phyloP scores from a whole-genome alignment of 2,888 invertebrate genomes.

The Lasius platythorax region DNA sequence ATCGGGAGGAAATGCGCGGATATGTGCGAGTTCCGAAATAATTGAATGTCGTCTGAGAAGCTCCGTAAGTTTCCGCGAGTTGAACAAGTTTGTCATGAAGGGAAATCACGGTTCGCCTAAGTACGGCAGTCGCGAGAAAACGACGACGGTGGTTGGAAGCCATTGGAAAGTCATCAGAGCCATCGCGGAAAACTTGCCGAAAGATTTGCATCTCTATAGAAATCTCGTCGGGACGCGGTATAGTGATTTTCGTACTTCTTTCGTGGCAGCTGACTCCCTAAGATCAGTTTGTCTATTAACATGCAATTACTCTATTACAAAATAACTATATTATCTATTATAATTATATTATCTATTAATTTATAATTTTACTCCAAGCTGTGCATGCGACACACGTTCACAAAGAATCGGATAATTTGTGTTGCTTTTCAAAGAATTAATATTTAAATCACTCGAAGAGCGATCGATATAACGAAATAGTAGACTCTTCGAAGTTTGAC shows the following conservation, averaged over 20 bases:
- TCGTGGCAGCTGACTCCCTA: neutral
- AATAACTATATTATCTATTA: neutral
- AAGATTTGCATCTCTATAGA: constrained; percentile 51
- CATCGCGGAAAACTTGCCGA: constrained; percentile 41
- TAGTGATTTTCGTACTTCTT: constrained; percentile 21
- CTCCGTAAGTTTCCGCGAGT: constrained; percentile 35
- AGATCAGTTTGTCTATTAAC: neutral
- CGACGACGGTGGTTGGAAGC: constrained; percentile 34
- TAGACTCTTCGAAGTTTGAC: neutral
- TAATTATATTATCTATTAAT: neutral
- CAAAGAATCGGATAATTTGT: neutral
- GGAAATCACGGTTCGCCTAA: constrained; percentile 41
- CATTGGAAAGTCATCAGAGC: constrained; percentile 47
- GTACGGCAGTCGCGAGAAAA: constrained; percentile 21
- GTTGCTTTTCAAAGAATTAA: neutral
- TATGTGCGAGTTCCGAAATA: constrained; percentile 40
- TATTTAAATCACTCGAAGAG: neutral
- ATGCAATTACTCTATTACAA: neutral
- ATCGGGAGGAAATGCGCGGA: neutral
- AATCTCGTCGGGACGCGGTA: neutral
- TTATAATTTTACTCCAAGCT: neutral
- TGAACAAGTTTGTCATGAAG: constrained; percentile 46
- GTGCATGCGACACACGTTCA: neutral
- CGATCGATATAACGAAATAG: constrained; percentile 1
- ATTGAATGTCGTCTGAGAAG: constrained; percentile 44